phyloP scores from a whole-genome alignment of 30 jellyfish, hydroid and myxozoan genomes.

The Aurelia aurita region DNA sequence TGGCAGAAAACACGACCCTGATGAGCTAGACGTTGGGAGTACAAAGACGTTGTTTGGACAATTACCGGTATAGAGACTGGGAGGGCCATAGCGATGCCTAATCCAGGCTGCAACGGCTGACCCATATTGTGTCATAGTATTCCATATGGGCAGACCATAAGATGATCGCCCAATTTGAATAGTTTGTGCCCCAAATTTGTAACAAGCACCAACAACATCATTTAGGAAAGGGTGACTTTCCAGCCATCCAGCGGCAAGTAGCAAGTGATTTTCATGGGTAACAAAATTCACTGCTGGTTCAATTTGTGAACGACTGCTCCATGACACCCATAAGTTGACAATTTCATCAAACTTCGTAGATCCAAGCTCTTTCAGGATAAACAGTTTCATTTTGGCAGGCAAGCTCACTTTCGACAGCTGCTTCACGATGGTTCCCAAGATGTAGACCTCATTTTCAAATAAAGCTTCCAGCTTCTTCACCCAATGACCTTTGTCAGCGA shows the following conservation, averaged over 20 bases:
- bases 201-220: constrained; percentile 16
- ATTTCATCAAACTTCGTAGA: constrained; percentile 25
- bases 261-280: not conserved
- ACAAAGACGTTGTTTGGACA: constrained; percentile 3
- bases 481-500: constrained; percentile 22
- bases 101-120: constrained; percentile 51
- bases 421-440: constrained; percentile 47
- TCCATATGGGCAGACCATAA: no score
- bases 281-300: constrained; percentile 38
- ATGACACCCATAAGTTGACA: constrained; percentile 2
- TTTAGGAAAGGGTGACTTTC: constrained; percentile 20
- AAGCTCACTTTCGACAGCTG: constrained; percentile 26
- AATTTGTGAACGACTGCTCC: constrained; percentile 7
- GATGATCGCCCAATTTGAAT: constrained; percentile 16
- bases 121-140: constrained; percentile 34
- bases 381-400: constrained; percentile 52
- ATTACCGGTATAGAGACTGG: constrained; percentile 5
- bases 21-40: constrained; percentile 2
- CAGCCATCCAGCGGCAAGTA: constrained; percentile 36
- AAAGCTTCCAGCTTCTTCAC: constrained; percentile 36
- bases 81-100: constrained; percentile 16
- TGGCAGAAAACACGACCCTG: constrained; percentile 28
- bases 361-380: constrained; percentile 35
- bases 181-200: constrained; percentile 50
- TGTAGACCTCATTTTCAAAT: constrained; percentile 45